Evolutionary conservation across 2,797 vertebrate species (phyloP), one percentile per base, ranked within the genome.

Genomic region (Falco concolor): DNA sequence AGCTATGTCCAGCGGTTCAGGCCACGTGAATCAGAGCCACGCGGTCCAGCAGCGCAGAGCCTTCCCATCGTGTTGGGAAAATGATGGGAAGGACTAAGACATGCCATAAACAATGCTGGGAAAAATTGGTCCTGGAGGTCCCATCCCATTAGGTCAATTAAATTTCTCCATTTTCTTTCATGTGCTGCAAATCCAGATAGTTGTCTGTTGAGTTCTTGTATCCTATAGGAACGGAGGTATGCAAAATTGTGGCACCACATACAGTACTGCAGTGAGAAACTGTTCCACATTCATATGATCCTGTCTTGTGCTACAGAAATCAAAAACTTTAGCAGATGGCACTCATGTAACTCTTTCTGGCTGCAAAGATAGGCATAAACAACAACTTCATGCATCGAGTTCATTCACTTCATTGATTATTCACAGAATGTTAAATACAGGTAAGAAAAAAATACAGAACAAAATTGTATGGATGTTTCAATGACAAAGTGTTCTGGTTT

Each of bases 301-400:
- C 73, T 0, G 0, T 61, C 79, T 30, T 10, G 59, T 68, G 61
- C 80, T 69, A 17, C 34, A 89, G 69, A 65, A 84, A 63, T 20
- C 2, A 32, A 83, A 82, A 83, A 7, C 67, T 84, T 73, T 75
- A 93, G 69, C 94, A 92, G 91, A 81, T 88, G 84, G 52, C 52
- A 75, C 38, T 42, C 42, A 50, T 78, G 72, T 70, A 87, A 85
- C 75, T 75, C 56, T 44, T 69, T 49, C 24, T 68, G 61, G 44
- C 76, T 89, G 68, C 79, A 76, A 87, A 89, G 65, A 45, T 2
- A 61, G 87, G 65, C 69, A 84, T 53, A 61, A 95, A 49, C 10
- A 6, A 49, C 6, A 2, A 28, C 34, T 68, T 84, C 14, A 6
- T 64, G 15, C 6, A 4, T 68, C 38, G 45, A 6, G 28, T 61